phyloP scores from a whole-genome alignment of 2,888 invertebrate genomes.

The Chirona hameri region DNA sequence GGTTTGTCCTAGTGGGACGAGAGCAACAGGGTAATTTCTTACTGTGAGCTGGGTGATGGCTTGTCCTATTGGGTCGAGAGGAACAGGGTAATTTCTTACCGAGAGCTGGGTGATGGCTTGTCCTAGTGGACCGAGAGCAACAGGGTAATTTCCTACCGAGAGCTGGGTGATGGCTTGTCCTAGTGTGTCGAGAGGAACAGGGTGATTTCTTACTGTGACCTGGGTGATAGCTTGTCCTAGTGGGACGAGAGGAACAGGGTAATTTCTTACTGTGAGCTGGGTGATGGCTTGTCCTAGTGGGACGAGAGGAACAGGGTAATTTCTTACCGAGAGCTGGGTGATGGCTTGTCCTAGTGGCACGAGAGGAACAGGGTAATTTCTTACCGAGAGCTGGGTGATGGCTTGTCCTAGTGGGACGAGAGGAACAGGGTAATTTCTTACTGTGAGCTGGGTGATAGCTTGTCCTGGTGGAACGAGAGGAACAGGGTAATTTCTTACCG shows the following conservation, averaged over 20 bases:
- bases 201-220: too few relatives aligned
- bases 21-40: not conserved
- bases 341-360: not conserved
- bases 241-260: not conserved
- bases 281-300: not conserved
- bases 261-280: not conserved
- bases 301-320: too few relatives aligned
- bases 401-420: not conserved
- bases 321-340: too few relatives aligned
- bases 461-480: not conserved
- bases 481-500: not conserved
- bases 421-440: too few relatives aligned
- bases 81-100: too few relatives aligned
- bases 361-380: not conserved
- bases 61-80: not conserved
- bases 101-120: not conserved
- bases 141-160: not conserved
- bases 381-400: not conserved
- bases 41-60: not conserved
- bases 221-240: not conserved
- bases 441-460: not conserved
- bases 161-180: not conserved
- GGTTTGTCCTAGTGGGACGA: not conserved
- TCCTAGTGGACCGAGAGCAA: not conserved
- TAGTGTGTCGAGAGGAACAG: too few relatives aligned